Evolutionary conservation across 1,140 invertebrate genomes (phyloP), one percentile per base, ranked within the genome.

Genomic region (Drosophila pandora): DNA sequence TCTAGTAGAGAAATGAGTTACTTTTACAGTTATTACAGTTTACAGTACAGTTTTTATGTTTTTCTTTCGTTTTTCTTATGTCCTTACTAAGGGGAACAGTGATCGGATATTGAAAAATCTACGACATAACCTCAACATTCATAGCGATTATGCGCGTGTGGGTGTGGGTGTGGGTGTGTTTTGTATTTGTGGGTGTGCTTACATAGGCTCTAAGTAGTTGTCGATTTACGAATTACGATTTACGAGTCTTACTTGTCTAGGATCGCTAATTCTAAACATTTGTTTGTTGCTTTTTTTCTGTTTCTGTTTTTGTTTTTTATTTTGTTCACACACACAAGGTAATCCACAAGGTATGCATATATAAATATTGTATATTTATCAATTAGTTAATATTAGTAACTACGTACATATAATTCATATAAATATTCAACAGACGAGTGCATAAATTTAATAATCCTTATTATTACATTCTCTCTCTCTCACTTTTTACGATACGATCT

Each of bases 371-470:
- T 69, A 70, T 59, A 62, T 77, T 79, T 71, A 71, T 76, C 68
- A 83, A 81, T 84, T 80, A 77, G 76, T 85, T 85, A 79, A 80
- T 79, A 82, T 78, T 82, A 76, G 70, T 85, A 84, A 80, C 80
- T 82, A 82, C 58, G 79, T 64, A 61, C 65, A 60, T 78, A 63
- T 60, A 63, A 63, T 69, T 64, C 68, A 77, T 79, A 76, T 87
- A 81, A 78, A 79, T 84, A 83, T 87, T 85, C 65, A 85, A 85
- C 82, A 80, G 81, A 85, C 73, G 65, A 85, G 82, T 82, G 82
- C 82, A 87, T 87, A 87, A 78, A 81, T 87, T 87, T 81, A 78
- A 85, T 77, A 81, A 75, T 87, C 76, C 64, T 84, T 83, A 73
- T 53, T 83, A 76, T 53, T 57, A 56, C 52, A 47, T 30, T 28